Evolutionary conservation across 2,797 vertebrate genomes (phyloP), one percentile per base, ranked within the genome.

Genomic region (Neomorphus geoffroyi): DNA sequence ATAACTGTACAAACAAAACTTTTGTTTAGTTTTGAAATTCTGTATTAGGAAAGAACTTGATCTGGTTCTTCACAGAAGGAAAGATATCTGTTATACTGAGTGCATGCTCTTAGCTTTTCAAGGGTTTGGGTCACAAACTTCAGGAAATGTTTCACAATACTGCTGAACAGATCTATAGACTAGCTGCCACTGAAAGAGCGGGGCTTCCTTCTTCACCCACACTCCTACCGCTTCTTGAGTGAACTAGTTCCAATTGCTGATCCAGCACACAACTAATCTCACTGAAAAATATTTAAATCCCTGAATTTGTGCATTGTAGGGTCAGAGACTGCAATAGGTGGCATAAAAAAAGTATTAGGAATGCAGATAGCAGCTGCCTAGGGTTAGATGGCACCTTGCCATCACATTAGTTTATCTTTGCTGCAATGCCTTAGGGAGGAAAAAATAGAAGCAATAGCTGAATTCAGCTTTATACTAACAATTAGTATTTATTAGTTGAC

Each of bases 331-430:
- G 1, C 51, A 82, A 51, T 0, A 46, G 22, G 11, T 28, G 80
- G 53, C 60, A 57, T 37, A n/a, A 46, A 51, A 23, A 7, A 61
- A 60, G 9, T 11, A 45, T 10, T n/a, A n/a, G 72, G 28, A 64
- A 80, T 13, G 9, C 0, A 24, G 43, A 11, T 0, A n/a, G 64
- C 37, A 66, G 53, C 53, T 62, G 22, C 2, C 2, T 19, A n/a
- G n/a, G n/a, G 11, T 35, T 60, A 4, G 32, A 23, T 30, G 17
- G 73, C 45, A 70, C 24, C 21, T 35, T 83, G 43, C 46, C 50
- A 50, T 48, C 43, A 21, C 28, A 17, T 53, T 5, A 46, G 8
- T 48, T 88, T 60, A 57, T 50, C 23, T 54, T 35, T 57, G 43
- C 41, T 35, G 27, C 19, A 24, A 80, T 80, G 28, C 7, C 24